These are phyloP conservation scores for Echeneis naucrates DNA, from an alignment of 2,797 vertebrate genomes.

Conservation along the genomic window DNA sequence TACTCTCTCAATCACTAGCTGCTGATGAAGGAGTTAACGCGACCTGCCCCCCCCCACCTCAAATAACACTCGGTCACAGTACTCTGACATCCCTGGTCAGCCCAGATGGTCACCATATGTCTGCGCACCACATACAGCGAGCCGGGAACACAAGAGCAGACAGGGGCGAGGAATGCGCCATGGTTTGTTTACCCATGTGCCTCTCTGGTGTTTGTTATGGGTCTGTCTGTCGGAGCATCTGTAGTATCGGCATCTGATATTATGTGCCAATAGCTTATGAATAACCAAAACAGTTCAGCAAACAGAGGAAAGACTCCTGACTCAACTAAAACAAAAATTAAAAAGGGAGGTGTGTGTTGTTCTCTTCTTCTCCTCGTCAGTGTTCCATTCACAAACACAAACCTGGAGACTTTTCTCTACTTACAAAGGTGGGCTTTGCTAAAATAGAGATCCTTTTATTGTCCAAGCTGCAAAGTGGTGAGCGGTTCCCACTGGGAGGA, in stretches of 20 bases:
- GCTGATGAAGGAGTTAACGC: conserved; percentile 55
- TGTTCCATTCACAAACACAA: background rate
- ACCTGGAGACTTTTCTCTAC: background rate
- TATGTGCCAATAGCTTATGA: conserved; percentile 39
- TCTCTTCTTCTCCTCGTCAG: background rate
- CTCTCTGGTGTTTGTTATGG: conserved; percentile 39
- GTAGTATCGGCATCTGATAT: conserved; percentile 29
- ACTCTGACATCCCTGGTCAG: conserved; percentile 60
- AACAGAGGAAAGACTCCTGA: conserved; percentile 1
- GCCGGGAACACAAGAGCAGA: conserved; percentile 51
- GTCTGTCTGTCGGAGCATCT: conserved; percentile 31
- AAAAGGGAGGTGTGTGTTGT: background rate
- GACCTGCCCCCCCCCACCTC: conserved; percentile 50
- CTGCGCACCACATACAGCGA: conserved; percentile 46
- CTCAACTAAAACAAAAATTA: background rate
- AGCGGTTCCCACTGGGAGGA: background rate
- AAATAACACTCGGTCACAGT: conserved; percentile 61
- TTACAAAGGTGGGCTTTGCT: background rate
- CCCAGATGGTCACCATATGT: conserved; percentile 85
- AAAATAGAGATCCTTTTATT: background rate
- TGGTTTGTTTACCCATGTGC: conserved; percentile 45
- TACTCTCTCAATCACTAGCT: conserved; percentile 9
- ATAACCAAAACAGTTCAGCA: background rate
- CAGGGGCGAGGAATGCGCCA: conserved; percentile 33
- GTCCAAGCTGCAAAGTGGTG: background rate